phyloP scores from a whole-genome alignment of 1,140 invertebrate species.

The Drosophila truncata region DNA sequence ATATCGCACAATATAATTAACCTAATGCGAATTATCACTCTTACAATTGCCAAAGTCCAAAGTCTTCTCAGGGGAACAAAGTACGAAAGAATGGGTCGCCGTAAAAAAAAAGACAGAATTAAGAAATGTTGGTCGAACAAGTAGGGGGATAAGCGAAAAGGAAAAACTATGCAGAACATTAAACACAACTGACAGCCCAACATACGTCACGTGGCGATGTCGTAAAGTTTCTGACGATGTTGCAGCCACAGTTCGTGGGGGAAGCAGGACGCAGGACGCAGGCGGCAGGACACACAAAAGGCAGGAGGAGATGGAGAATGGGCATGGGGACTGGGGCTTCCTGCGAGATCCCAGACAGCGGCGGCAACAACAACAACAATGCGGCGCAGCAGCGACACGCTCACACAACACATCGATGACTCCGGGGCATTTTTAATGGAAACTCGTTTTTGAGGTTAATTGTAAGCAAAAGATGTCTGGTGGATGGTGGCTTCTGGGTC shows the following conservation, averaged over 20 bases:
- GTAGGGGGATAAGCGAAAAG: constrained; percentile 5
- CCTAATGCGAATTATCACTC: constrained; percentile 6
- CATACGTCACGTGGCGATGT: constrained; percentile 80
- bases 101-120: constrained; percentile 13
- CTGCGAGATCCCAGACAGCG: constrained; percentile 35
- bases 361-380: constrained; percentile 37
- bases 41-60: not conserved
- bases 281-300: not conserved
- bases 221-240: constrained; percentile 71
- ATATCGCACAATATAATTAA: constrained; percentile 4
- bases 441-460: constrained; percentile 85
- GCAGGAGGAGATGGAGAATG: not conserved
- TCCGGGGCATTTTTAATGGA: constrained; percentile 84
- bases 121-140: constrained; percentile 5
- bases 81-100: constrained; percentile 16
- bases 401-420: constrained; percentile 69
- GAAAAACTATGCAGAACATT: constrained; percentile 71
- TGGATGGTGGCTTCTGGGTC: not conserved
- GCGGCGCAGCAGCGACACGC: constrained; percentile 28
- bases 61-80: not conserved
- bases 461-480: constrained; percentile 75
- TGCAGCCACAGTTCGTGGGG: constrained; percentile 29
- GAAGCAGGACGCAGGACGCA: constrained; percentile 1
- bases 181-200: constrained; percentile 81
- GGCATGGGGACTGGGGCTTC: constrained; percentile 8